Base-by-base conservation (phyloP, 1,140 invertebrate species). In the Brachionus manjavacas region DNA sequence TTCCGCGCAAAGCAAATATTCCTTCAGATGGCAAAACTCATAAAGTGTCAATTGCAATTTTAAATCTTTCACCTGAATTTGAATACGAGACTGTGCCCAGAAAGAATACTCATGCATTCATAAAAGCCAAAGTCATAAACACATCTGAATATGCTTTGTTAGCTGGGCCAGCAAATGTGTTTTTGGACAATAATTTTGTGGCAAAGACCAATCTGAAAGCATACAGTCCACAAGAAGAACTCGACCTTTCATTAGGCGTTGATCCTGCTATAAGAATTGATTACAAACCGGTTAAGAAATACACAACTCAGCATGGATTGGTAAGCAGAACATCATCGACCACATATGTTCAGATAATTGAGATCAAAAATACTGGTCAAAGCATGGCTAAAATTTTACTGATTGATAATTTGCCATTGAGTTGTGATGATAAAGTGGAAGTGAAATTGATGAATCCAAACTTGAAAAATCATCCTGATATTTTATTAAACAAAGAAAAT, bases 161-260 rank as follows among this genome's bases (percentile, higher is more conserved):
- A 20, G 41, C 87, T 52, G 90, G 90, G 81, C 85, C 86, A 23
- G 88, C 89, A 7, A 89, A 86, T 84, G 88, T 90, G 52, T 90
- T 89, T 85, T 85, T 91, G 23, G 88, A 90, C 84, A 89, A 89
- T 85, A 88, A 85, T 84, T 91, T 91, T 85, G 87, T 91, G 20
- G 8, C 83, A 23, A 83, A 80, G 39, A 80, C 76, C 2, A 35
- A 39, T 35, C 39, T 80, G 49, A 55, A 52, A 6, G 43, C 76
- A 3, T 80, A 52, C 9, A 80, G 76, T 80, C 76, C 76, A 80
- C 76, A 80, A 80, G 68, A 72, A 72, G 68, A 72, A 16, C 20
- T 72, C 12, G 23, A 72, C 41, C 11, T 72, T 8, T 72, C 68
- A 16, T 16, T 72, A 14, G 68, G 90, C 49, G 88, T 90, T 20